Percentiles rank a stretch among this genome's conserved stretches.
phyloP scores from a whole-genome alignment of 2,113 vertebrate genomes.

The Rhinoderma darwinii region DNA sequence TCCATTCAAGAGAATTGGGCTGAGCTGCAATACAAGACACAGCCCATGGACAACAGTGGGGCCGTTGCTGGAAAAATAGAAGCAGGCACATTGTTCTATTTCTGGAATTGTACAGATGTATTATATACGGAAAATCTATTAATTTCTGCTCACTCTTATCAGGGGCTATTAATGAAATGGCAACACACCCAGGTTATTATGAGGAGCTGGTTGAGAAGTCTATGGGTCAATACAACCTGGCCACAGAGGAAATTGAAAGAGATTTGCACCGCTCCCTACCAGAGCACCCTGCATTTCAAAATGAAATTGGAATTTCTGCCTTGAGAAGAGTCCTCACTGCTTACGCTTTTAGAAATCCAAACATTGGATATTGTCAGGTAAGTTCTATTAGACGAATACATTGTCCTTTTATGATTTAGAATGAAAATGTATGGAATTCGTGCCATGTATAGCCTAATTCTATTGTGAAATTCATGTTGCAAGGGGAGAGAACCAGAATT shows the following conservation, averaged over 20 bases:
- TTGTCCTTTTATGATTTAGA: background rate
- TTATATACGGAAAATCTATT: too few relatives aligned
- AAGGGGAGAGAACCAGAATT: too few relatives aligned
- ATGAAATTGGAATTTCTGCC: conserved; percentile 97
- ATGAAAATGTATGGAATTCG: too few relatives aligned
- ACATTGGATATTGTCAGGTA: conserved; percentile 99
- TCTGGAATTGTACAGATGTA: too few relatives aligned
- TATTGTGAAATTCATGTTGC: background rate
- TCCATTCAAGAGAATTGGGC: too few relatives aligned
- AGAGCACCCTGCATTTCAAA: conserved; percentile 97
- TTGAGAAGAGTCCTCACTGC: conserved; percentile 93
- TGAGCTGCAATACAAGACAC: too few relatives aligned
- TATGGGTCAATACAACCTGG: conserved; percentile 96
- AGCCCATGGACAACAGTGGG: too few relatives aligned
- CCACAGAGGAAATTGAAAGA: conserved; percentile 96
- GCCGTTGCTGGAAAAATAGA: too few relatives aligned
- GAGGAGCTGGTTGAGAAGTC: conserved; percentile 96
- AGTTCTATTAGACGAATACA: background rate
- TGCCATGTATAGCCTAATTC: background rate
- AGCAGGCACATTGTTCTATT: too few relatives aligned
- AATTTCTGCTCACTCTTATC: conserved; percentile 30
- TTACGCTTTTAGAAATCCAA: conserved; percentile 96
- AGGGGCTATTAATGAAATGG: conserved; percentile 98
- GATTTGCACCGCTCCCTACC: conserved; percentile 97
- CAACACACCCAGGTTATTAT: conserved; percentile 95